Conservation (phyloP, 2,888 invertebrate genomes). For the Teleogryllus oceanicus region DNA sequence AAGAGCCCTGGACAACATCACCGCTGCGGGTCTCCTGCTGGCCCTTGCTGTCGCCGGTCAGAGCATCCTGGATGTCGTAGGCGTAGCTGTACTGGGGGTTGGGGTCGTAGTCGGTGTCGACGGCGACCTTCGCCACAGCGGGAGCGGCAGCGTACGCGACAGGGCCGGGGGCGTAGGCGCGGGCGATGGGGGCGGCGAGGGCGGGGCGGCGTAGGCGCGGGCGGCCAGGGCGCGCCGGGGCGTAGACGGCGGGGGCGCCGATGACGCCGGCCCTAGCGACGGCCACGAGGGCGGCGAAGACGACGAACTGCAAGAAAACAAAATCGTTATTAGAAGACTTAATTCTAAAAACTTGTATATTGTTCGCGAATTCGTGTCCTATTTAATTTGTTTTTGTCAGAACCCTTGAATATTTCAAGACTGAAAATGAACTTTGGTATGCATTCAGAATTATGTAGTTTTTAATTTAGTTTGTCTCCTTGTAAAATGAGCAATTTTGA, state of each 20-base stretch:
- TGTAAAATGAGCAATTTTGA: too few species aligned
- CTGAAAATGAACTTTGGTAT: too few species aligned
- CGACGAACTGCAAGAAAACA: slow-evolving; percentile 18
- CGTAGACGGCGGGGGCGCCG: slow-evolving; percentile 48
- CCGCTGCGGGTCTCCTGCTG: slow-evolving; percentile 55
- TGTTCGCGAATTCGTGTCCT: too few species aligned
- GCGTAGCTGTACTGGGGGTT: slow-evolving; percentile 57
- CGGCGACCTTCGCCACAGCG: slow-evolving; percentile 37
- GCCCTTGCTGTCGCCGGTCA: slow-evolving; percentile 56
- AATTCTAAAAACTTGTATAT: too few species aligned
- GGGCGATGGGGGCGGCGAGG: slow-evolving; percentile 34
- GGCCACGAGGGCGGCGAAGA: slow-evolving; percentile 46
- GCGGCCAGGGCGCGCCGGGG: slow-evolving; percentile 45
- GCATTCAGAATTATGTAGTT: too few species aligned
- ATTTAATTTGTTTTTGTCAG: too few species aligned
- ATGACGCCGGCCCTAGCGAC: slow-evolving; percentile 49
- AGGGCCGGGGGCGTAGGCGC: slow-evolving; percentile 25
- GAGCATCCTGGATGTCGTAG: slow-evolving; percentile 54
- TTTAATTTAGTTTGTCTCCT: too few species aligned
- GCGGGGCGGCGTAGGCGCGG: slow-evolving; percentile 33
- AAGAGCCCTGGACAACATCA: slow-evolving; percentile 56
- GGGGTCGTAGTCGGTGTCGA: slow-evolving; percentile 48
- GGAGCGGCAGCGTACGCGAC: slow-evolving; percentile 36
- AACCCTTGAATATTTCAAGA: too few species aligned
- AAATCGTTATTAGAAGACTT: too few species aligned